Evolutionary conservation across 2,113 vertebrate genomes (phyloP).

Genomic region (Strix uralensis): DNA sequence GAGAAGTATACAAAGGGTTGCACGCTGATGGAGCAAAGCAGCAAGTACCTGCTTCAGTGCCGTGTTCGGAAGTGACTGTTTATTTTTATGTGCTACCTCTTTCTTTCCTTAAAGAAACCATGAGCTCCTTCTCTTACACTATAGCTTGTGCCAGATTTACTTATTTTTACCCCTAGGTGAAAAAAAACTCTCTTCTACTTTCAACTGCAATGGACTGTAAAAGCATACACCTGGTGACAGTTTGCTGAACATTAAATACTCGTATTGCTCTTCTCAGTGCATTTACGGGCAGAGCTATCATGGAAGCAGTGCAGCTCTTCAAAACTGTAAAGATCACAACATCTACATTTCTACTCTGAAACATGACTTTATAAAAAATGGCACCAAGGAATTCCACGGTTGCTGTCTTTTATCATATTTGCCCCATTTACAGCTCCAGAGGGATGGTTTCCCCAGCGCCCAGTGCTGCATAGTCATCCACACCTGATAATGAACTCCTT

Average conservation of each 20-base stretch:
- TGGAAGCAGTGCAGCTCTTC: background rate
- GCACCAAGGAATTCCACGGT: background rate
- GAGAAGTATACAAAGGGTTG: background rate
- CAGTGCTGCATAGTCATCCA: background rate
- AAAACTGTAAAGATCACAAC: background rate
- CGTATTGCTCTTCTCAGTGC: background rate
- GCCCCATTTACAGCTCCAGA: background rate
- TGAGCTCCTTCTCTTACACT: background rate
- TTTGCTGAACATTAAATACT: background rate
- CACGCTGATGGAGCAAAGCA: background rate
- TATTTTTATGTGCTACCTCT: background rate
- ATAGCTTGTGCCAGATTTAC: background rate
- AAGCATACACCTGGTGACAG: background rate
- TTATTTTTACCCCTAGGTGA: background rate
- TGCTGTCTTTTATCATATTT: background rate
- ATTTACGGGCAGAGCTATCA: background rate
- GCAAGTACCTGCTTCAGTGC: background rate
- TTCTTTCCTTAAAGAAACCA: background rate
- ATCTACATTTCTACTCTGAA: background rate
- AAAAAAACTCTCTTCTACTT: background rate
- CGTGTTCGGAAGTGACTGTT: background rate
- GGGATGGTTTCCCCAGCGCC: background rate
- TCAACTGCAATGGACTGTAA: background rate
- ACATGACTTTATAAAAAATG: background rate
- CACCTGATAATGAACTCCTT: background rate